A percentile compares a stretch with the other conserved stretches of the same genome.
These are phyloP conservation scores for Orthonychiurus folsomi DNA, from an alignment of 2,888 invertebrate species.

Conservation along the genomic window DNA sequence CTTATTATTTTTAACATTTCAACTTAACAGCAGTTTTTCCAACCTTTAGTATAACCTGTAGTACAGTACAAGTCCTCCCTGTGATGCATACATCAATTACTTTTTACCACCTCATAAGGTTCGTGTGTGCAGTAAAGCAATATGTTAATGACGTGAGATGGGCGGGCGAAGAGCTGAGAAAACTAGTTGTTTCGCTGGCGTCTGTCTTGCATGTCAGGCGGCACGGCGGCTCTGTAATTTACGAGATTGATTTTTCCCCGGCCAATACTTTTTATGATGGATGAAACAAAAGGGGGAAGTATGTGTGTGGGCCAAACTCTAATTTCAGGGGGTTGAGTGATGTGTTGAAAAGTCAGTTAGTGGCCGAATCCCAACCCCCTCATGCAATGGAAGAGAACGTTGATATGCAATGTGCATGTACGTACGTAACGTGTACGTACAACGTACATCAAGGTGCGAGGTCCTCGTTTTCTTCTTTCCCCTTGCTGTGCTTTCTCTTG, in stretches of 20 bases:
- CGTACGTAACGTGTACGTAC: neutral
- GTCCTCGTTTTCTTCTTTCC: too few species aligned
- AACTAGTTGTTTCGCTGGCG: too few species aligned
- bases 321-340: neutral
- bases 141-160: neutral
- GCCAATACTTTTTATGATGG: neutral
- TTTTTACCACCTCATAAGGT: too few species aligned
- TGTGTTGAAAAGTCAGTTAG: neutral
- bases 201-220: neutral
- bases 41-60: too few species aligned
- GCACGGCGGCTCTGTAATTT: neutral
- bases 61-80: too few species aligned
- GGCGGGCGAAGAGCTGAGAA: neutral
- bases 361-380: neutral
- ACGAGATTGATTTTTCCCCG: neutral
- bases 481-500: too few species aligned
- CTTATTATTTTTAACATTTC: too few species aligned
- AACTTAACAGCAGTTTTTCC: too few species aligned
- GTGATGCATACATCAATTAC: too few species aligned
- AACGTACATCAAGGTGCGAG: too few species aligned
- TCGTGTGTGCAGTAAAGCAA: constrained; percentile 1
- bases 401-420: neutral
- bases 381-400: too few species aligned
- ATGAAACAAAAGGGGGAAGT: neutral
- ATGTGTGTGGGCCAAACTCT: neutral